A percentile compares a stretch with the other conserved stretches of the same genome.
These are phyloP conservation scores for Papio anubis DNA, from an alignment of 2,113 vertebrate species.

Conservation along the genomic window DNA sequence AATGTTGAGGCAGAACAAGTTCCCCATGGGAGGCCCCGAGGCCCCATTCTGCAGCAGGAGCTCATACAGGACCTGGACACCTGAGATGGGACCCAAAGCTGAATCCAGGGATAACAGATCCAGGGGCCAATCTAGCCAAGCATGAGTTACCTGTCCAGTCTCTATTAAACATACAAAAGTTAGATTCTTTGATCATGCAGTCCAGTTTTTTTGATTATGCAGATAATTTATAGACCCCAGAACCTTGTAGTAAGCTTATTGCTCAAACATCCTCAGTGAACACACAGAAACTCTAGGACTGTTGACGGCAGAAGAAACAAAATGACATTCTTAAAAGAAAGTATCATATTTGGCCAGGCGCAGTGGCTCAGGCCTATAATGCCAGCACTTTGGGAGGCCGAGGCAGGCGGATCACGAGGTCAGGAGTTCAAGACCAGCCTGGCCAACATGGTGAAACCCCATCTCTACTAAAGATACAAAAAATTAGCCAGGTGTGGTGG, in stretches of 20 bases:
- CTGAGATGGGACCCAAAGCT: not conserved
- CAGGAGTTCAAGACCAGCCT: too few relatives aligned
- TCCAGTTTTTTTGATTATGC: not conserved
- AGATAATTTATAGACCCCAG: not conserved
- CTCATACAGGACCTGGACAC: not conserved
- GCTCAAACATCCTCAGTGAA: not conserved
- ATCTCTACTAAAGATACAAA: too few relatives aligned
- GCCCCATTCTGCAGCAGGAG: not conserved
- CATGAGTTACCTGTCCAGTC: not conserved
- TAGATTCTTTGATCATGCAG: not conserved
- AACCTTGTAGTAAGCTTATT: not conserved
- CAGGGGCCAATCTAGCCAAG: not conserved
- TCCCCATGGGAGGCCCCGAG: rapidly evolving
- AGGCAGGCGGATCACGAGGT: too few relatives aligned
- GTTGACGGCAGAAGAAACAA: not conserved
- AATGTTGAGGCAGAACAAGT: not conserved
- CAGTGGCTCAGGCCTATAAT: too few relatives aligned
- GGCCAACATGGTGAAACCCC: too few relatives aligned
- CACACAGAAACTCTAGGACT: not conserved
- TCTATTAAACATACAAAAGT: too few relatives aligned
- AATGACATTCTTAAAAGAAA: not conserved
- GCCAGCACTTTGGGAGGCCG: not conserved
- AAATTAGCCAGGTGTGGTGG: too few relatives aligned
- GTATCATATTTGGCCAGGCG: too few relatives aligned
- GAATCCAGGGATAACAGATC: not conserved